Percentiles rank a stretch among this genome's conserved stretches.
These are phyloP conservation scores for Neosilurus hyrtlii DNA, from an alignment of 2,797 vertebrate genomes.

Conservation along the genomic window DNA sequence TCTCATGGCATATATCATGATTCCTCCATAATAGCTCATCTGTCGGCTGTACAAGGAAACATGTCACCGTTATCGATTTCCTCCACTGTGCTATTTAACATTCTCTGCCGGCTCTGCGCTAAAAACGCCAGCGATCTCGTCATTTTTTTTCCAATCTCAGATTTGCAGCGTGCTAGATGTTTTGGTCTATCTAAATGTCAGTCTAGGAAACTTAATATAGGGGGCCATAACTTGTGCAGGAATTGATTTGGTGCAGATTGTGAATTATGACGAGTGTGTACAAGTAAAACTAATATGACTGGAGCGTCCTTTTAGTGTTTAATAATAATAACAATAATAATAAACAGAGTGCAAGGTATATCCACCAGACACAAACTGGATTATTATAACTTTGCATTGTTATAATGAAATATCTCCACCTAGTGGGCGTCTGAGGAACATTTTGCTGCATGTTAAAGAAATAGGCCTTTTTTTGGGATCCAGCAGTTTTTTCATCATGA, in stretches of 20 bases:
- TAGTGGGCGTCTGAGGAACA: no score
- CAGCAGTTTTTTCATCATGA: no score
- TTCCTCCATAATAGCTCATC: constrained; percentile 72
- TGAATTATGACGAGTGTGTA: not conserved
- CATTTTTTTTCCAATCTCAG: constrained; percentile 52
- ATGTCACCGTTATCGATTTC: constrained; percentile 64
- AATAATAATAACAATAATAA: not conserved
- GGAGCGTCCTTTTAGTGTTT: no score
- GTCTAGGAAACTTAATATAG: constrained; percentile 49
- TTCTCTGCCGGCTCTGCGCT: constrained; percentile 53
- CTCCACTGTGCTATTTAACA: constrained; percentile 14
- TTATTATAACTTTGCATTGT: no score
- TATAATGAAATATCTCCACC: no score
- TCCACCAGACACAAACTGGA: no score
- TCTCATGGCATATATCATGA: constrained; percentile 76
- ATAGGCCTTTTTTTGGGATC: no score
- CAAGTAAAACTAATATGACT: not conserved
- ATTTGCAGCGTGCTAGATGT: constrained; percentile 49
- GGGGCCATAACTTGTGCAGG: constrained; percentile 27
- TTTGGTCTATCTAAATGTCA: constrained; percentile 53
- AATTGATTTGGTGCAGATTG: constrained; percentile 10
- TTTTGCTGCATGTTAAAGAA: no score
- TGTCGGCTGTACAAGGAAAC: constrained; percentile 61
- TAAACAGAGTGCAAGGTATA: not conserved
- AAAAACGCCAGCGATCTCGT: constrained; percentile 62